A percentile compares a stretch with the other conserved stretches of the same genome.
These are phyloP conservation scores for Lampropteryx suffumata DNA, from an alignment of 2,888 invertebrate species.

Conservation along the genomic window DNA sequence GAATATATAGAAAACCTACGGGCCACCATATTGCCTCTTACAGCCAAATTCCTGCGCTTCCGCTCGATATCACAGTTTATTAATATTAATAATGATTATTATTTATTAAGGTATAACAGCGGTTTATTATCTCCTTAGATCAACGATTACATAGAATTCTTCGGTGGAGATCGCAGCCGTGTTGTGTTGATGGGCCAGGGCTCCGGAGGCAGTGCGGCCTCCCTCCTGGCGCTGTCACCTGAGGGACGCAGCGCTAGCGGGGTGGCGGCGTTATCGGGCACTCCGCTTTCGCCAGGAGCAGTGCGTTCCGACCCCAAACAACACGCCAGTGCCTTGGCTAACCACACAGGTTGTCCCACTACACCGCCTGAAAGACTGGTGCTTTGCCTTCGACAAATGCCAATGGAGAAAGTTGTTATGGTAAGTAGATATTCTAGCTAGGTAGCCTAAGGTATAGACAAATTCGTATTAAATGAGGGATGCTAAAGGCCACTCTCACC, in stretches of 20 bases:
- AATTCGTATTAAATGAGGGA: no score
- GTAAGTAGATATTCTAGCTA: constrained; percentile 48
- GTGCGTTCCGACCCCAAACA: constrained; percentile 84
- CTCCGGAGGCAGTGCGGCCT: constrained; percentile 89
- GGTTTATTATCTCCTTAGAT: constrained; percentile 47
- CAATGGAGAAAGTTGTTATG: constrained; percentile 64
- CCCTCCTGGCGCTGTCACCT: constrained; percentile 85
- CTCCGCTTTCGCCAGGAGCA: constrained; percentile 88
- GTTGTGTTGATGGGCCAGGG: constrained; percentile 91
- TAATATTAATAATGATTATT: no score
- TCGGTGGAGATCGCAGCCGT: constrained; percentile 88
- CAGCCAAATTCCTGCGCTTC: no score
- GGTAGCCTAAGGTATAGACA: no score
- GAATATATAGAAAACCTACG: no score
- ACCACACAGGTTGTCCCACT: constrained; percentile 84
- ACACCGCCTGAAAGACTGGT: constrained; percentile 84
- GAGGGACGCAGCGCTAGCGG: constrained; percentile 84
- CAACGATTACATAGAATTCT: constrained; percentile 87
- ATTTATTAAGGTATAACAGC: no score
- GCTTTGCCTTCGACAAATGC: constrained; percentile 84
- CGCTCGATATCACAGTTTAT: no score
- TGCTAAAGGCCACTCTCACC: no score
- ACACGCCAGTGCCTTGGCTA: constrained; percentile 84
- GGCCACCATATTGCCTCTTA: no score
- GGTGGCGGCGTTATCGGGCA: constrained; percentile 89